Evolutionary conservation across 35 echinoderm and acorn worm genomes (phyloP), one percentile per base, ranked within the genome.

Genomic region (Apostichopus californicus): DNA sequence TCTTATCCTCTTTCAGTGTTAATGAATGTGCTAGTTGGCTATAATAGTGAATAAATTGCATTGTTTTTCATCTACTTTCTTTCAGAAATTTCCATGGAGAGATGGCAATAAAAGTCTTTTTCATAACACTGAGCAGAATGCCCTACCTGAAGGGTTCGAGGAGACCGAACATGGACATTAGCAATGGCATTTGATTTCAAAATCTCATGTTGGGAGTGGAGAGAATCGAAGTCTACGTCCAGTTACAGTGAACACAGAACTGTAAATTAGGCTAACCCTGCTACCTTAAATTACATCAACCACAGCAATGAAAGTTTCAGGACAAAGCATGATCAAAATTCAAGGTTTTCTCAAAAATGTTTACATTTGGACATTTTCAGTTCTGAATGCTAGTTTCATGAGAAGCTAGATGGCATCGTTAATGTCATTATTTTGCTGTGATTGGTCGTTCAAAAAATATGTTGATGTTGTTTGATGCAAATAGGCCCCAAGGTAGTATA

Each of bases 121-220:
- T 89, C 96, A 98, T 90, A 98, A 98, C 54, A 4, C 79, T 2
- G 54, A 93, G 13, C 23, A 71, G 90, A 98, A 98, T 82, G 92
- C 96, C 6, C 92, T 98, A 86, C 94, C 96, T 21, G 94, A 95
- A 75, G 96, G 96, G 20, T 98, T 93, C 64, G 96, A 98, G 78
- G 95, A 90, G 25, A 77, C 11, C 7, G 56, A 46, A 26, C 59
- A 92, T 56, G 53, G 54, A 54, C 57, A 81, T 78, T 92, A 81
- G 55, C 26, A 12, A 77, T 55, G 58, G 5, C n/a, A 77, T 7
- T 54, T 8, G 46, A 87, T 7, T 12, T 15, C 85, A 26, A 6
- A 9, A 9, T 11, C 34, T 75, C 23, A 77, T 46, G 17, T 55
- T 87, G 20, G 18, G 14, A 15, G 58, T 14, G 66, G 56, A 87